Conservation (phyloP, 1,140 invertebrate species). For the Ips nitidus region DNA sequence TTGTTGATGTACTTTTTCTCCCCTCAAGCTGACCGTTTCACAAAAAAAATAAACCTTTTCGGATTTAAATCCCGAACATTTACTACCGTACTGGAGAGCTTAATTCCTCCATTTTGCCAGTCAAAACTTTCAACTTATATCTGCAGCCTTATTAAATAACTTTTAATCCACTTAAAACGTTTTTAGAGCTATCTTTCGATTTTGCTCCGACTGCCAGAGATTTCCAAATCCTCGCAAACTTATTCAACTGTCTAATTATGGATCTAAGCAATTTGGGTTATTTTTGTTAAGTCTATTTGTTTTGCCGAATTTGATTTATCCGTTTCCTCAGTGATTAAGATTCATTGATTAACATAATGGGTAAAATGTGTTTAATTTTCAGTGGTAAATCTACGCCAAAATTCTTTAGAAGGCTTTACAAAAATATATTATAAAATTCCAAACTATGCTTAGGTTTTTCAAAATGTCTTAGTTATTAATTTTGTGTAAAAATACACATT, state of each 20-base stretch:
- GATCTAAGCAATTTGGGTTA: conserved; percentile 15
- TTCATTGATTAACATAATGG: no score
- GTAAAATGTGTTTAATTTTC: no score
- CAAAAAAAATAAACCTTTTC: no score
- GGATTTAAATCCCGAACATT: background rate
- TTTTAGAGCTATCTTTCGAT: conserved; percentile 26
- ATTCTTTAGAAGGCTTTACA: no score
- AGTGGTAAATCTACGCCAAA: no score
- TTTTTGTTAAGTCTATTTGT: conserved; percentile 24
- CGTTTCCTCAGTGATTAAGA: conserved; percentile 5
- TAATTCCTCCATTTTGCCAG: background rate
- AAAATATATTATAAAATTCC: no score
- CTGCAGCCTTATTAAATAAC: conserved; percentile 23
- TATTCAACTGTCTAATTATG: conserved; percentile 24
- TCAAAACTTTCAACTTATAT: conserved; percentile 8
- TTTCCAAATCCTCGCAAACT: conserved; percentile 14
- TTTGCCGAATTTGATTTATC: conserved; percentile 6
- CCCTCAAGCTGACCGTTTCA: background rate
- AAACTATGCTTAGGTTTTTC: no score
- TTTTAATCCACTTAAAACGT: conserved; percentile 26
- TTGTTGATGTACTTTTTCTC: background rate
- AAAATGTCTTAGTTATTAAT: no score
- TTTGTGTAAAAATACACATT: no score
- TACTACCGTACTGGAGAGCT: no score
- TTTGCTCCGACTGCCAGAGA: conserved; percentile 14